phyloP scores from a whole-genome alignment of 2,797 vertebrate genomes.

The Pseudochirops cupreus region DNA sequence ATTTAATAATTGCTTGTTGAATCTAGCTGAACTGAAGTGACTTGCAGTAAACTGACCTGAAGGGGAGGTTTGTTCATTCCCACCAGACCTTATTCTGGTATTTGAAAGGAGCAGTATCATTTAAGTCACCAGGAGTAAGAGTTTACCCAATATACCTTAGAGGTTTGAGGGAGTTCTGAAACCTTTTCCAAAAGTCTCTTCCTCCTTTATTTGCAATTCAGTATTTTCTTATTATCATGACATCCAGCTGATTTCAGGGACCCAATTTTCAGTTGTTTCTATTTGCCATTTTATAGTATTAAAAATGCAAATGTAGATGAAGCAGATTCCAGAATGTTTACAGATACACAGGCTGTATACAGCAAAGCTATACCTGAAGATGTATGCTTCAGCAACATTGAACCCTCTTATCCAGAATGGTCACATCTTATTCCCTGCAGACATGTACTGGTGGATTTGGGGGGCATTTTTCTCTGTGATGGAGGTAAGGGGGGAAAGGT shows the following conservation, averaged over 20 bases:
- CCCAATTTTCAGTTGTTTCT: slow-evolving; percentile 19
- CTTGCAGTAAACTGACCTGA: neutral
- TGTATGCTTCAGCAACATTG: neutral
- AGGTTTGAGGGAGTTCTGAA: slow-evolving; percentile 36
- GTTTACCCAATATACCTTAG: slow-evolving; percentile 30
- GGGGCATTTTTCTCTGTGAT: slow-evolving; percentile 9
- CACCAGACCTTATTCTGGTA: slow-evolving; percentile 15
- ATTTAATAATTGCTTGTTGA: neutral
- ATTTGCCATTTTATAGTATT: slow-evolving; percentile 1
- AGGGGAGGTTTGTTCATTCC: neutral
- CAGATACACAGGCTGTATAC: neutral
- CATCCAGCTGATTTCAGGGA: neutral
- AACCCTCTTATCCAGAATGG: neutral
- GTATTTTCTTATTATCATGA: slow-evolving; percentile 34
- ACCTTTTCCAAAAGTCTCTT: slow-evolving; percentile 11
- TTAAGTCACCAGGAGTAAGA: slow-evolving; percentile 17
- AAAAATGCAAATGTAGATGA: slow-evolving; percentile 17
- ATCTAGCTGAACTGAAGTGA: neutral
- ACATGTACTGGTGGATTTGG: neutral
- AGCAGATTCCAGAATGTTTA: neutral
- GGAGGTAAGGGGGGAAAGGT: slow-evolving; percentile 18
- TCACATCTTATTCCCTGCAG: neutral
- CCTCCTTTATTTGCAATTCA: neutral
- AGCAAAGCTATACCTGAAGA: neutral
- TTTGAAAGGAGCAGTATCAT: neutral